Conservation (phyloP, 2,888 invertebrate species). For the Cylindroiulus punctatus region DNA sequence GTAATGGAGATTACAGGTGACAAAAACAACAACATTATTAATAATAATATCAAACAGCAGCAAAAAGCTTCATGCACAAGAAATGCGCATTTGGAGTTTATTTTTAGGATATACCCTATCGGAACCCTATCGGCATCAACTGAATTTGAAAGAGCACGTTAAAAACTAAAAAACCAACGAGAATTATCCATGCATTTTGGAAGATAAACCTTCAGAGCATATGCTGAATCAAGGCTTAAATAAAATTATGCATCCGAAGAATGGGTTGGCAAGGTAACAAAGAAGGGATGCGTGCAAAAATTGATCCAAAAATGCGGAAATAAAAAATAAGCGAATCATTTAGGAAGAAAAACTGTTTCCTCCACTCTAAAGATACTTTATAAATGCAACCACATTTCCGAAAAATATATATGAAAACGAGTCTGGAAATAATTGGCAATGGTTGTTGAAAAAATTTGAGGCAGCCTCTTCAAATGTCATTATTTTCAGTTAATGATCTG, state of each 20-base stretch:
- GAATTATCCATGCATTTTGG: neutral
- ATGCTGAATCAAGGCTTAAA: constrained; percentile 15
- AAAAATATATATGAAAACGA: neutral
- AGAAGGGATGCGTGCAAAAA: neutral
- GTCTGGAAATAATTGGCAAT: neutral
- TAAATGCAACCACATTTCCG: neutral
- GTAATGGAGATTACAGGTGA: no score
- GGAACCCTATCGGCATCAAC: neutral
- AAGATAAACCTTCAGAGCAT: constrained; percentile 9
- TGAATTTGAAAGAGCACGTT: neutral
- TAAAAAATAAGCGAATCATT: constrained; percentile 10
- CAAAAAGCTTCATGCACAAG: no score
- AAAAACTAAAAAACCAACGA: neutral
- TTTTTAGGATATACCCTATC: no score
- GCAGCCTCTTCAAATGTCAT: neutral
- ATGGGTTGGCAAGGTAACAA: constrained; percentile 11
- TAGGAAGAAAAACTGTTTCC: constrained; percentile 10
- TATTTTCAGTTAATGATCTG: neutral
- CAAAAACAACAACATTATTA: no score
- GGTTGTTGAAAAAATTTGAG: neutral
- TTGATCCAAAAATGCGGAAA: constrained; percentile 25
- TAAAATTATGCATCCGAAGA: constrained; percentile 19
- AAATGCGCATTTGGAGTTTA: no score
- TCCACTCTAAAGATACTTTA: neutral
- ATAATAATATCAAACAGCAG: no score